phyloP scores from a whole-genome alignment of 2,888 invertebrate species.

The Nezara viridula region DNA sequence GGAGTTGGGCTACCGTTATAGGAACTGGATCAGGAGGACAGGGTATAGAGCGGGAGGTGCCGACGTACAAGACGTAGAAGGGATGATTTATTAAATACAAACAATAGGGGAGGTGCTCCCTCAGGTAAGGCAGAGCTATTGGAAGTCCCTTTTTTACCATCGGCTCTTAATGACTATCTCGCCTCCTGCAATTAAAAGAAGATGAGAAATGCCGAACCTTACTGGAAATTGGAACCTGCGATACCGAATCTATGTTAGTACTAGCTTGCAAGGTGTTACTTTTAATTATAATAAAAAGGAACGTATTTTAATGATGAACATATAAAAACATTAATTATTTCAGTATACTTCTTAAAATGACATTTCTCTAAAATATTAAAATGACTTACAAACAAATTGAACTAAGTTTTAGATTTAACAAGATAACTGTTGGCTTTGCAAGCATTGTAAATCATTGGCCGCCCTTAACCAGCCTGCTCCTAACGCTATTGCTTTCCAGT shows the following conservation, averaged over 20 bases:
- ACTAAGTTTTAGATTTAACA: too few species aligned
- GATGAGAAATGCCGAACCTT: not conserved
- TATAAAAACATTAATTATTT: too few species aligned
- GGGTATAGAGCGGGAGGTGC: not conserved
- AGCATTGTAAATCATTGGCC: too few species aligned
- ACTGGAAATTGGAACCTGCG: not conserved
- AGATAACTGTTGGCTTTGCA: too few species aligned
- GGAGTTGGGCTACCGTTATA: not conserved
- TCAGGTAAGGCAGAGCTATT: not conserved
- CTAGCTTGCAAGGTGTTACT: too few species aligned
- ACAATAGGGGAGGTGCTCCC: not conserved
- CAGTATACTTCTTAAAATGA: too few species aligned
- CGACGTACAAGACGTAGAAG: not conserved
- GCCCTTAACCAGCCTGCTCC: too few species aligned
- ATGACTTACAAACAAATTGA: too few species aligned
- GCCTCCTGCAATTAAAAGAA: constrained; percentile 19
- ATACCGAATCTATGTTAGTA: not conserved
- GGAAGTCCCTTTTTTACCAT: constrained; percentile 17
- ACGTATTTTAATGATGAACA: too few species aligned
- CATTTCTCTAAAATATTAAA: too few species aligned
- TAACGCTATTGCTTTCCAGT: too few species aligned
- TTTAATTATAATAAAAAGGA: too few species aligned
- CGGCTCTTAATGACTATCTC: not conserved
- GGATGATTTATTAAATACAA: constrained; percentile 48
- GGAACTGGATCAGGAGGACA: not conserved